Percentiles rank a stretch among this genome's conserved stretches.
Conservation (phyloP, 2,888 invertebrate genomes). For the Empis livida region DNA sequence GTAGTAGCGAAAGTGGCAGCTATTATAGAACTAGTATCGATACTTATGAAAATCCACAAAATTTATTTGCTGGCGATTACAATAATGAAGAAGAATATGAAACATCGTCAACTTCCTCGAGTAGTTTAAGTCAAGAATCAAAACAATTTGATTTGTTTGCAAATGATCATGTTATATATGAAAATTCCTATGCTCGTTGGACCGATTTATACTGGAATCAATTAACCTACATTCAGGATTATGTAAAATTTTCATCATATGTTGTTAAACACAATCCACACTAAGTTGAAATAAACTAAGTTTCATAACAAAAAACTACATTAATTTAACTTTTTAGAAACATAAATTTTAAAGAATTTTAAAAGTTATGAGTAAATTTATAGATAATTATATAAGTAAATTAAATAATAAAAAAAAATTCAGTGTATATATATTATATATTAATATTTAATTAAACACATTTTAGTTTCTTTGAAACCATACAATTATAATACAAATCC, state of each 20-base stretch:
- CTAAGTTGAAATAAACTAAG: neutral
- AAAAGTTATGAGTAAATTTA: too few relatives aligned
- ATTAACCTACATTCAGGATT: conserved; percentile 19
- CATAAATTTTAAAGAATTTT: too few relatives aligned
- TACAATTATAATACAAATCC: too few relatives aligned
- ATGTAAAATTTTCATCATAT: conserved; percentile 16
- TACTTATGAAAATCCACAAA: conserved; percentile 16
- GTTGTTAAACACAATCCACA: conserved; percentile 10
- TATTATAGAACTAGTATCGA: neutral
- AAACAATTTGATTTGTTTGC: neutral
- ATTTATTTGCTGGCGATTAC: conserved; percentile 4
- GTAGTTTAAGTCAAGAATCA: too few relatives aligned
- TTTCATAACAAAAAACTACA: neutral
- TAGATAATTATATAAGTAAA: too few relatives aligned
- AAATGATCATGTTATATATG: conserved; percentile 7
- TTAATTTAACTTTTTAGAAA: too few relatives aligned
- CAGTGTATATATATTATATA: too few relatives aligned
- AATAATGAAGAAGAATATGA: conserved; percentile 10
- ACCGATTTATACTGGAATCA: conserved; percentile 22
- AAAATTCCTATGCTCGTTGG: conserved; percentile 18
- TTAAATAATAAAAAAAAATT: too few relatives aligned
- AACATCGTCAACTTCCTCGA: conserved; percentile 8
- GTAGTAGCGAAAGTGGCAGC: neutral
- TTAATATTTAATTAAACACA: too few relatives aligned
- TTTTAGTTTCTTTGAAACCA: too few relatives aligned